Evolutionary conservation across 2,888 invertebrate genomes (phyloP).

Genomic region (Luffia ferchaultella): DNA sequence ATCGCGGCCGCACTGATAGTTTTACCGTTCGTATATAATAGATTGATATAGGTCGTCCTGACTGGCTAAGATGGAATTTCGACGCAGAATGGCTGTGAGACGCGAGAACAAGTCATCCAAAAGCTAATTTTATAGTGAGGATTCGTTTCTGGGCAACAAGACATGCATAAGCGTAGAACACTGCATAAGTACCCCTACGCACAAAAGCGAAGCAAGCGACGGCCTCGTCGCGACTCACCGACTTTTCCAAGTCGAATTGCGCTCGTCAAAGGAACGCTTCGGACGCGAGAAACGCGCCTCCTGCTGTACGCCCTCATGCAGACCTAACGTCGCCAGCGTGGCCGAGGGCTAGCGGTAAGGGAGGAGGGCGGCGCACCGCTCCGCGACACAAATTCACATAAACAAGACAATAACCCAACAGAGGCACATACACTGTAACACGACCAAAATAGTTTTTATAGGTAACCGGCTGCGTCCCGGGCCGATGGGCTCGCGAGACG

Average conservation of each 20-base stretch:
- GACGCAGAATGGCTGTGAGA: no score
- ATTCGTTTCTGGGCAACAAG: conserved; percentile 11
- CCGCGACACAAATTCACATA: conserved; percentile 66
- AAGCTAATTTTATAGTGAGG: conserved; percentile 23
- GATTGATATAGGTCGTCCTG: no score
- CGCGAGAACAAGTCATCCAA: no score
- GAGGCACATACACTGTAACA: conserved; percentile 45
- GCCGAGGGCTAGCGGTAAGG: conserved; percentile 32
- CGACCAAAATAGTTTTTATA: conserved; percentile 65
- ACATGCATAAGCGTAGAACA: conserved; percentile 15
- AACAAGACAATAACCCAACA: conserved; percentile 54
- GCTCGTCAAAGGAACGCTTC: conserved; percentile 61
- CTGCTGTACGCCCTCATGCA: conserved; percentile 45
- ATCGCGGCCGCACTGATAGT: no score
- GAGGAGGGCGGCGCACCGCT: conserved; percentile 35
- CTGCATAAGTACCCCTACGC: conserved; percentile 2
- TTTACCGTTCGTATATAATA: no score
- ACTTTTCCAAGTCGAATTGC: conserved; percentile 22
- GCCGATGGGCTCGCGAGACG: neutral
- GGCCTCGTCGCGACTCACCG: conserved; percentile 37
- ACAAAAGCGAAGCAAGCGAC: conserved; percentile 7
- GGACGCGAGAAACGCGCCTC: no score
- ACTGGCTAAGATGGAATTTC: no score
- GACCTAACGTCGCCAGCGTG: conserved; percentile 27
- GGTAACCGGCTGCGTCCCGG: conserved; percentile 13